phyloP scores from a whole-genome alignment of 2,888 invertebrate species.

The Metellina segmentata region DNA sequence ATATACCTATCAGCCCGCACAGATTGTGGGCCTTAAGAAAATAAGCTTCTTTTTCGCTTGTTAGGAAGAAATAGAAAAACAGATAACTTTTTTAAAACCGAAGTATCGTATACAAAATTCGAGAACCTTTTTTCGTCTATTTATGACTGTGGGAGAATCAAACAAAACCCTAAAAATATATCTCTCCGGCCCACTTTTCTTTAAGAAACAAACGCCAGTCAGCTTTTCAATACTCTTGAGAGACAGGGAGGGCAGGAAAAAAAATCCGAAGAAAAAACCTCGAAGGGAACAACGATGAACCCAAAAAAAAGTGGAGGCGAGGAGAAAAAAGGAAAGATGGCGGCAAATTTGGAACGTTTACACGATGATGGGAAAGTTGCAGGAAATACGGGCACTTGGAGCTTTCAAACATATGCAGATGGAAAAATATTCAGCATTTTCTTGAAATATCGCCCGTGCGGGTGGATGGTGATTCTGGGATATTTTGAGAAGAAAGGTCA shows the following conservation, averaged over 20 bases:
- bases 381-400: conserved; percentile 63
- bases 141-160: conserved; percentile 59
- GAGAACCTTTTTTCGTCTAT: conserved; percentile 19
- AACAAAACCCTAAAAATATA: conserved; percentile 75
- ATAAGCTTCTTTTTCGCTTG: not conserved
- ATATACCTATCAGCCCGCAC: not conserved
- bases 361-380: conserved; percentile 38
- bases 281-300: not conserved
- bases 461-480: conserved; percentile 45
- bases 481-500: conserved; percentile 69
- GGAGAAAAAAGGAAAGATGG: conserved; percentile 44
- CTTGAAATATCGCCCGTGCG: conserved; percentile 46
- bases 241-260: conserved; percentile 8
- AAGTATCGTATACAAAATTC: not conserved
- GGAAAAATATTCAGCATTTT: conserved; percentile 58
- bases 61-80: not conserved
- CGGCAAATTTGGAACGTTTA: conserved; percentile 68
- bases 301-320: conserved; percentile 14
- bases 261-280: not conserved
- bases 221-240: conserved; percentile 33
- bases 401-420: conserved; percentile 70
- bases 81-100: not conserved
- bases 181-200: conserved; percentile 46
- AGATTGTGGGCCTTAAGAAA: not conserved
- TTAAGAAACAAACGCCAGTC: conserved; percentile 50